Percentiles rank a stretch among this genome's conserved stretches.
phyloP scores from a whole-genome alignment of 2,797 vertebrate species.

The Enteromius radiatus region DNA sequence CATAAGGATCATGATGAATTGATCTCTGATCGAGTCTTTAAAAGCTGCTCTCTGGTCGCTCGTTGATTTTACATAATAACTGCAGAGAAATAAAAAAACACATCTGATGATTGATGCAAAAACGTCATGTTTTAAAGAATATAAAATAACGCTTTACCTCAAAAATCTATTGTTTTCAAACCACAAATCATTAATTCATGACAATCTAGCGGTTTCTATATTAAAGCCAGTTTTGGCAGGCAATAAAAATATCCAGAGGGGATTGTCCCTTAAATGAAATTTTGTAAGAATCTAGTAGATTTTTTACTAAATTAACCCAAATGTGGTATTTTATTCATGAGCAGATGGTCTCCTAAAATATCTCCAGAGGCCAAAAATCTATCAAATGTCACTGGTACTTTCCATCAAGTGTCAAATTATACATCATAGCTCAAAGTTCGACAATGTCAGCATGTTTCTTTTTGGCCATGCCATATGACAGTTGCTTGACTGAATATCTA shows the following conservation, averaged over 20 bases:
- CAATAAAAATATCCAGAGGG: not conserved
- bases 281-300: slow-evolving; percentile 51
- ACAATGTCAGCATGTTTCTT: slow-evolving; percentile 64
- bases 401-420: slow-evolving; percentile 73
- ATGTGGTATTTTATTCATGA: slow-evolving; percentile 34
- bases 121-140: slow-evolving; percentile 11
- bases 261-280: slow-evolving; percentile 46
- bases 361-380: slow-evolving; percentile 64
- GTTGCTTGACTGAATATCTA: not conserved
- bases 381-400: slow-evolving; percentile 68
- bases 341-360: slow-evolving; percentile 48
- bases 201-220: not conserved
- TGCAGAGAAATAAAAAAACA: not conserved
- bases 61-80: not conserved
- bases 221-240: not conserved
- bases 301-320: slow-evolving; percentile 43
- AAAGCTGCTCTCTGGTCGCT: not conserved
- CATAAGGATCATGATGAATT: slow-evolving; percentile 10
- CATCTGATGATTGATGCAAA: not conserved
- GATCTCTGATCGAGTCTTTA: slow-evolving; percentile 4
- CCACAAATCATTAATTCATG: not conserved
- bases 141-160: not conserved
- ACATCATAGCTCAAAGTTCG: slow-evolving; percentile 59
- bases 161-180: not conserved
- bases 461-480: slow-evolving; percentile 21